These are phyloP conservation scores for Trematomus loennbergii DNA, from an alignment of 2,113 vertebrate genomes.

Conservation along the genomic window DNA sequence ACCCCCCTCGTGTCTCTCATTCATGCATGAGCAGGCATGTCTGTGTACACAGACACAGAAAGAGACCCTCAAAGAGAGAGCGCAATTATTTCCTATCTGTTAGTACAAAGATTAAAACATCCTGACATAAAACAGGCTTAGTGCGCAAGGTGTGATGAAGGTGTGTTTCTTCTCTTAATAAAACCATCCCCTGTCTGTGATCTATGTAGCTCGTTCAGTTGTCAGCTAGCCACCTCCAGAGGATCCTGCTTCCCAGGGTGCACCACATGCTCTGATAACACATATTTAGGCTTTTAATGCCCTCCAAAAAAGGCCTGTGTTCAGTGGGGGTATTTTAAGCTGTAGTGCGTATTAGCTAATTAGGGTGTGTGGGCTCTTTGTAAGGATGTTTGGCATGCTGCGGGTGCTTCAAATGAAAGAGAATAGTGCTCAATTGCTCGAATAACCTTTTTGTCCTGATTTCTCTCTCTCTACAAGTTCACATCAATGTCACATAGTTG, in stretches of 20 bases:
- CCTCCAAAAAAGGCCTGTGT: slow-evolving; percentile 56
- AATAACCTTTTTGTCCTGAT: slow-evolving; percentile 72
- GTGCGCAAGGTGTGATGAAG: slow-evolving; percentile 68
- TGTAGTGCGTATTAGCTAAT: slow-evolving; percentile 76
- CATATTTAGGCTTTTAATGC: slow-evolving; percentile 72
- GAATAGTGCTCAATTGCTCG: slow-evolving; percentile 62
- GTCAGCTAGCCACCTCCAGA: slow-evolving; percentile 72
- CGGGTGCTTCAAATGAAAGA: slow-evolving; percentile 73
- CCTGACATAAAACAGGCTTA: slow-evolving; percentile 64
- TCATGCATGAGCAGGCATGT: slow-evolving; percentile 26
- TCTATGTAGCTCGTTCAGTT: slow-evolving; percentile 53
- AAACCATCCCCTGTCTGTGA: slow-evolving; percentile 66
- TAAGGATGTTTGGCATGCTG: slow-evolving; percentile 70
- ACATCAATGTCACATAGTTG: slow-evolving; percentile 52
- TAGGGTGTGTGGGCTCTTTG: slow-evolving; percentile 72
- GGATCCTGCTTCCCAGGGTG: slow-evolving; percentile 66
- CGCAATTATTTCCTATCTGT: slow-evolving; percentile 60
- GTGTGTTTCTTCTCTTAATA: slow-evolving; percentile 63
- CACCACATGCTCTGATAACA: slow-evolving; percentile 75
- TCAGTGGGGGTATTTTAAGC: slow-evolving; percentile 73
- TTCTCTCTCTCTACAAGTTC: slow-evolving; percentile 62
- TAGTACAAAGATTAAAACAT: slow-evolving; percentile 73
- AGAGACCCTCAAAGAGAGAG: slow-evolving; percentile 52
- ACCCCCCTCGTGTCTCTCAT: slow-evolving; percentile 45
- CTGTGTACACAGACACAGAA: slow-evolving; percentile 29